A percentile compares a stretch with the other conserved stretches of the same genome.
phyloP scores from a whole-genome alignment of 2,797 vertebrate species.

The Galagoides demidoff region DNA sequence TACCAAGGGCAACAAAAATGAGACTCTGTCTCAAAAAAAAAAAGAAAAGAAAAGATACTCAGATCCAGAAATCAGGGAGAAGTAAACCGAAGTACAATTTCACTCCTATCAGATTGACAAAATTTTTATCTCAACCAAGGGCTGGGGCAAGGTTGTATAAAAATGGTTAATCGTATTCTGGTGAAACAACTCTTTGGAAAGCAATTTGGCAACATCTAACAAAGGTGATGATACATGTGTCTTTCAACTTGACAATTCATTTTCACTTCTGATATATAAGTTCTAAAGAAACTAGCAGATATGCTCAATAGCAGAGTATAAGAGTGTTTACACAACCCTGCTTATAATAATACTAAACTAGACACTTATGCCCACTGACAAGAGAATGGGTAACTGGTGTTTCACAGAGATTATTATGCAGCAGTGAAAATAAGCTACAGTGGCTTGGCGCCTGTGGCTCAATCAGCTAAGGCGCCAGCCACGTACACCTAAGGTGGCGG shows the following conservation, averaged over 20 bases:
- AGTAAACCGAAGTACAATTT: background rate
- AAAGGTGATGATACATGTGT: background rate
- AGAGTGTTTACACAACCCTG: background rate
- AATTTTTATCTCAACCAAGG: background rate
- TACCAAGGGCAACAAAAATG: too few relatives aligned
- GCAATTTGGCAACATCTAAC: background rate
- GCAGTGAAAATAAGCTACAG: background rate
- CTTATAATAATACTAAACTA: background rate
- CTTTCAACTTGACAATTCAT: background rate
- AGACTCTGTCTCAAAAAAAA: too few relatives aligned
- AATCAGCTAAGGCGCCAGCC: too few relatives aligned
- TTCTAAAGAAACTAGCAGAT: background rate
- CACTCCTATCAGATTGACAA: background rate
- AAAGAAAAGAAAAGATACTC: background rate
- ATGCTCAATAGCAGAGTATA: background rate
- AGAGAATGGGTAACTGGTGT: background rate
- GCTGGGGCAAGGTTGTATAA: background rate
- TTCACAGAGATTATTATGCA: background rate
- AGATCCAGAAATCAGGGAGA: background rate
- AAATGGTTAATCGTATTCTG: background rate
- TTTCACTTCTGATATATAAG: background rate
- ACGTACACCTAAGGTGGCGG: too few relatives aligned
- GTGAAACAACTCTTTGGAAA: background rate
- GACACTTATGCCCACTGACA: background rate
- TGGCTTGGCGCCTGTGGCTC: too few relatives aligned